Percentiles rank a stretch among this genome's conserved stretches.
Evolutionary conservation across 2,113 vertebrate species (phyloP).

Genomic region (Poeciliopsis turrubarensis): DNA sequence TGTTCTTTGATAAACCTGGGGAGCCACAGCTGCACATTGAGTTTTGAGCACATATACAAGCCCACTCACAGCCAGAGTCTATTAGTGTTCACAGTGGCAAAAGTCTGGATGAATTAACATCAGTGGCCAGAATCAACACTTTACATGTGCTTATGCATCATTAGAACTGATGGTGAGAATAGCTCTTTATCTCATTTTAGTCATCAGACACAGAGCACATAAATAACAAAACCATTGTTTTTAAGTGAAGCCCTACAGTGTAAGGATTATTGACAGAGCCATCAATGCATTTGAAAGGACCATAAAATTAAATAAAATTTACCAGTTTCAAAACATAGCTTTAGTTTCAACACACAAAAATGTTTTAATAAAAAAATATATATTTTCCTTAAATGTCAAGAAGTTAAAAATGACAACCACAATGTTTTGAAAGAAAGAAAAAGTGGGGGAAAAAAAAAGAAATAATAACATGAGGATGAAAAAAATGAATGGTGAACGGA

Average conservation of each 20-base stretch:
- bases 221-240: background rate
- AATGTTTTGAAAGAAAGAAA: background rate
- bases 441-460: background rate
- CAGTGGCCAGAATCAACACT: slow-evolving; percentile 43
- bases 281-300: background rate
- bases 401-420: background rate
- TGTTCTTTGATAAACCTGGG: slow-evolving; percentile 29
- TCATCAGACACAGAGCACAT: background rate
- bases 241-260: background rate
- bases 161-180: slow-evolving; percentile 12
- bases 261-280: background rate
- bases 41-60: slow-evolving; percentile 45
- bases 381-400: background rate
- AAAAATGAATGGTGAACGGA: background rate
- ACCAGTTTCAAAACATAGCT: background rate
- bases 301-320: background rate
- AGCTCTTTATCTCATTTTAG: background rate
- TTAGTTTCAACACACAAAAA: background rate
- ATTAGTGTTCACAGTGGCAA: slow-evolving; percentile 63
- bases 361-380: background rate
- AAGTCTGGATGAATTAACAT: slow-evolving; percentile 66
- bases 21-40: slow-evolving; percentile 26
- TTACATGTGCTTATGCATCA: slow-evolving; percentile 44
- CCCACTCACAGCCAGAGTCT: slow-evolving; percentile 59
- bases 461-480: no score